These are phyloP conservation scores for Drosophila malerkotliana DNA, from an alignment of 1,140 invertebrate species.

Conservation along the genomic window DNA sequence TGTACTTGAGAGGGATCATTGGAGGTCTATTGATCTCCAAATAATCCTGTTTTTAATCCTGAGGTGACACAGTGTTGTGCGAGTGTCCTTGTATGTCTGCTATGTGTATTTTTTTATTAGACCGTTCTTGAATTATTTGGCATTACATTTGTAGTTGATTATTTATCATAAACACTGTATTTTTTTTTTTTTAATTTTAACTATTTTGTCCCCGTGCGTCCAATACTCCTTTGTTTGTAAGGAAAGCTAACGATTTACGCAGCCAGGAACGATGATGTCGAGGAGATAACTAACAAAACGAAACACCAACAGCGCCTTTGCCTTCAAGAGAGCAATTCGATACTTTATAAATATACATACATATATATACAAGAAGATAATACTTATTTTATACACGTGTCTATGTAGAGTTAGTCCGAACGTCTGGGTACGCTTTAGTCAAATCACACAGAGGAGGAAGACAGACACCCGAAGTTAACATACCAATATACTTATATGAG, in stretches of 20 bases:
- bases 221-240: conserved; percentile 56
- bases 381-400: conserved; percentile 36
- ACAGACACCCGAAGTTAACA: conserved; percentile 57
- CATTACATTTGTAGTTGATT: conserved; percentile 47
- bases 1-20: conserved; percentile 19
- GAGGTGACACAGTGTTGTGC: conserved; percentile 16
- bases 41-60: conserved; percentile 24
- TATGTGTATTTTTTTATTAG: conserved; percentile 10
- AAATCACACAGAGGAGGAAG: conserved; percentile 38
- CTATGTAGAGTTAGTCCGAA: conserved; percentile 18
- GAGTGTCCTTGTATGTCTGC: conserved; percentile 18
- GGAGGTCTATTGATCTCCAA: conserved; percentile 14
- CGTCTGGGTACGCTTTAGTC: conserved; percentile 46
- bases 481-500: conserved; percentile 10
- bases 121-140: conserved; percentile 28
- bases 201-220: conserved; percentile 31
- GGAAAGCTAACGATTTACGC: not conserved
- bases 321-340: conserved; percentile 57
- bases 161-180: conserved; percentile 36
- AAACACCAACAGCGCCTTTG: conserved; percentile 78
- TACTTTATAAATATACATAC: conserved; percentile 56
- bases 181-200: conserved; percentile 32
- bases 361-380: conserved; percentile 49
- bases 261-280: conserved; percentile 6
- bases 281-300: conserved; percentile 29